Evolutionary conservation across 2,797 vertebrate species (phyloP).

Genomic region (Synaphobranchus kaupii): DNA sequence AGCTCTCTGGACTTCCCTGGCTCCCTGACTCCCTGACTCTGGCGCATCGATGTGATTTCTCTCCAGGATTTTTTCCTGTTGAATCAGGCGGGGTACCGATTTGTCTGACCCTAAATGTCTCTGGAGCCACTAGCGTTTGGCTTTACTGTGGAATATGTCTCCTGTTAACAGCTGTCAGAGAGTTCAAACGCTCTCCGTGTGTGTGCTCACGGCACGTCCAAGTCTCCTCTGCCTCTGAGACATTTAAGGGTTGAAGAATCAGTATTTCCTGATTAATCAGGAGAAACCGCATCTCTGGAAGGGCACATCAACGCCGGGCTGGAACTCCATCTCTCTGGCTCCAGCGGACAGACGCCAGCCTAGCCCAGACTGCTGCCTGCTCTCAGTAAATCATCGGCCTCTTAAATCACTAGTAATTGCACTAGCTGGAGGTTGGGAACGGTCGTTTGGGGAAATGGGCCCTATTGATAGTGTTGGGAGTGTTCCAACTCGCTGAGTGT

Average conservation of each 20-base stretch:
- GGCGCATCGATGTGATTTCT: neutral
- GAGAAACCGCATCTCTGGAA: neutral
- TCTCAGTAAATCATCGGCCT: neutral
- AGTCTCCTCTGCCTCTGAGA: neutral
- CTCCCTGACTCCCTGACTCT: no score
- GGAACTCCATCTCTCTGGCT: neutral
- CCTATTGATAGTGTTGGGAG: neutral
- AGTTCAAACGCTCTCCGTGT: no score
- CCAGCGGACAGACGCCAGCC: neutral
- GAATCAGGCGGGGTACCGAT: neutral
- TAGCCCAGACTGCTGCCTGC: neutral
- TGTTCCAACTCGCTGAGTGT: neutral
- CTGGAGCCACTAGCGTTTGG: neutral
- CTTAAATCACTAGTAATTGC: neutral
- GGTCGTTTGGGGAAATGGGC: neutral
- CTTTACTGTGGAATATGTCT: neutral
- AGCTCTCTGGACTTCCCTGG: no score
- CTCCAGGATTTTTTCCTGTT: neutral
- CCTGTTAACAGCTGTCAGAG: neutral
- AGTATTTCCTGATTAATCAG: neutral
- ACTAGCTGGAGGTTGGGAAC: neutral
- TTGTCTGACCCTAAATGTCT: neutral
- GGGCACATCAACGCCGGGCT: neutral
- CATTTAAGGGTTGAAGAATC: neutral
- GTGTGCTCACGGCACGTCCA: neutral